Evolutionary conservation across 2,888 invertebrate genomes (phyloP).

Genomic region (Theodoxus fluviatilis): DNA sequence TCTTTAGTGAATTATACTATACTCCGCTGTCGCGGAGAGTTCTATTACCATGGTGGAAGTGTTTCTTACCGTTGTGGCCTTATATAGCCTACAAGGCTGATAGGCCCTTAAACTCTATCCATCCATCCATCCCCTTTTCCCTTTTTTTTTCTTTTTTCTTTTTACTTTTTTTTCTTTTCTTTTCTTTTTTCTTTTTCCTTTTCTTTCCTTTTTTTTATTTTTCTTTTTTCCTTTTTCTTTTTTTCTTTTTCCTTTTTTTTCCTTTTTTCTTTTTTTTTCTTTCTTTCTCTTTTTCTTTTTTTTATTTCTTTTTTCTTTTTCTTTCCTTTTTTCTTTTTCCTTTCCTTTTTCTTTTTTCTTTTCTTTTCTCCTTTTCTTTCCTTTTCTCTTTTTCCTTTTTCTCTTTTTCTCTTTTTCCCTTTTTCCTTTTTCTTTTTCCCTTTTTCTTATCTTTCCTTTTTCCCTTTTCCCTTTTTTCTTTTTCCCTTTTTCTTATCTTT

Average conservation of each 20-base stretch:
- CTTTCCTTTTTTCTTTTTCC: neutral
- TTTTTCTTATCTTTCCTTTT: neutral
- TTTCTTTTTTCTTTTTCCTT: neutral
- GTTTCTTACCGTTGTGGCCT: too few species aligned
- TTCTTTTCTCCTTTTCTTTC: neutral
- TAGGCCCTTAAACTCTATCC: too few species aligned
- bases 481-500: neutral
- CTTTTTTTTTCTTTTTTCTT: too few species aligned
- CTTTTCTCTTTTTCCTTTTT: neutral
- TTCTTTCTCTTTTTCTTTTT: neutral
- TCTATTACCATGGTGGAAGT: too few species aligned
- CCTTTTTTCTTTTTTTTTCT: slow-evolving; percentile 11
- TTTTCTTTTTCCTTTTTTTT: neutral
- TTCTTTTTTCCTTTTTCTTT: neutral
- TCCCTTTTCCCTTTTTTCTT: neutral
- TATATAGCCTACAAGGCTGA: too few species aligned
- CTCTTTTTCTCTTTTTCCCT: slow-evolving; percentile 10
- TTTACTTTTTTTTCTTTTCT: too few species aligned
- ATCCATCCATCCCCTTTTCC: too few species aligned
- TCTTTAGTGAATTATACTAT: too few species aligned
- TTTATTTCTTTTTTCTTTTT: neutral
- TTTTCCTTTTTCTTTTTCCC: neutral
- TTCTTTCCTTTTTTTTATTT: neutral
- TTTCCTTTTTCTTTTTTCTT: slow-evolving; percentile 9
- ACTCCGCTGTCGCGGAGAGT: too few species aligned